Base-by-base conservation (phyloP, 1,140 invertebrate species). In the Zophobas atratus region DNA sequence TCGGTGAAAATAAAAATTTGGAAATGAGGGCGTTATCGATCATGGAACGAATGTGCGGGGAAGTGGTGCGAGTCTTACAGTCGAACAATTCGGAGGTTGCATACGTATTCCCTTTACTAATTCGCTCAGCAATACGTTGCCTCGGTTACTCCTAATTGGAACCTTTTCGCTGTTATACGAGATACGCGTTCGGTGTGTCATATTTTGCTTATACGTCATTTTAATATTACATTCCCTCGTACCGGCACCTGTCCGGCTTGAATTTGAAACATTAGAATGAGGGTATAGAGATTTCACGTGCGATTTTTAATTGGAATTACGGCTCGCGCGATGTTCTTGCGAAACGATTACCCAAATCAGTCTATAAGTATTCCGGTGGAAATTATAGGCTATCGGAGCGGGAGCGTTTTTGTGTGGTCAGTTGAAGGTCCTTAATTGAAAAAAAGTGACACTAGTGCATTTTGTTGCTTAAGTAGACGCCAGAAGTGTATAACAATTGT, bases 71-170 rank as follows among this genome's bases (percentile, higher is more conserved):
- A 67, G 39, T 41, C 60, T 67, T 67, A 38, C 38, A 57, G 32
- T 57, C 57, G 36, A 41, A 32, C 57, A 43, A 63, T 63, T 63
- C 57, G 6, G 57, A 63, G 57, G 57, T 63, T 63, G 75, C 67
- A 77, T 72, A 60, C 53, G 60, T 43, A 57, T 78, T 77, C 79
- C 79, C 79, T 80, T 80, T 74, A 70, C 75, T 76, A 70, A 79
- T 71, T 73, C 70, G 60, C 78, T n/a, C 38, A 51, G 56, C 46
- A 76, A 77, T 76, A 55, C 77, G 80, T 81, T 81, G 77, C 77
- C 77, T 77, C 48, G 80, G 80, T 79, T 77, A 81, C 80, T 80
- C 67, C 77, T 81, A 81, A 81, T 81, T 81, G 75, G 80, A 73
- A 79, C 56, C 79, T 80, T 81, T 81, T 76, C 70, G 43, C 63